Percentiles rank a stretch among this genome's conserved stretches.
phyloP scores from a whole-genome alignment of 2,888 invertebrate species.

The Camptogramma bilineatum region DNA sequence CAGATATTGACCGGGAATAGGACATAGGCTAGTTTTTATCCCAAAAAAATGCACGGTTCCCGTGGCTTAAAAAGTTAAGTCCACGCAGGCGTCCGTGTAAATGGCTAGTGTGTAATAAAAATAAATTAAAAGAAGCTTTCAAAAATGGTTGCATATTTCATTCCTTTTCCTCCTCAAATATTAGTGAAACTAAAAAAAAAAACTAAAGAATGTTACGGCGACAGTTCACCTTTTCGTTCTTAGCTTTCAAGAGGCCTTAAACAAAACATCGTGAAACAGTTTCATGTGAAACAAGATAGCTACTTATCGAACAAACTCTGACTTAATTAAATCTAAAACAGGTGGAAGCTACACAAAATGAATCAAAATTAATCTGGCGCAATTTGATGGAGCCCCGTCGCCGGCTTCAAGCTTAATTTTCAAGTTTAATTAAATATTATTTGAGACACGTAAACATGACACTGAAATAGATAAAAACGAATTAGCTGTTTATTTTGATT shows the following conservation, averaged over 20 bases:
- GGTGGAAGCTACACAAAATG: constrained; percentile 76
- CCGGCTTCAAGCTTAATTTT: constrained; percentile 64
- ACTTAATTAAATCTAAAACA: constrained; percentile 81
- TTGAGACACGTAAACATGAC: constrained; percentile 53
- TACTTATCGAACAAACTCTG: constrained; percentile 72
- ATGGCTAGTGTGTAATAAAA: too few species aligned
- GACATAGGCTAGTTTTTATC: too few species aligned
- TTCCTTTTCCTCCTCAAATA: too few species aligned
- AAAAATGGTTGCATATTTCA: too few species aligned
- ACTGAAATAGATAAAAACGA: constrained; percentile 46
- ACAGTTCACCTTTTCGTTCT: not conserved
- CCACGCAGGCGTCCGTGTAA: too few species aligned
- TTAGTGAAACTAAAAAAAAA: too few species aligned
- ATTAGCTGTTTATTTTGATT: constrained; percentile 33
- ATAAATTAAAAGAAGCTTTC: too few species aligned
- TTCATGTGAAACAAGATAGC: constrained; percentile 75
- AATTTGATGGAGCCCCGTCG: constrained; percentile 70
- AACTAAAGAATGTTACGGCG: too few species aligned
- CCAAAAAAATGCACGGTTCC: too few species aligned
- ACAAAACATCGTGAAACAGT: constrained; percentile 49
- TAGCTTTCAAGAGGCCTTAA: constrained; percentile 50
- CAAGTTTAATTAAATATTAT: constrained; percentile 71
- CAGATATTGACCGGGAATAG: too few species aligned
- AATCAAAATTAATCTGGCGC: constrained; percentile 80
- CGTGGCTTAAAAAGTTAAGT: too few species aligned